Evolutionary conservation across 2,888 invertebrate species (phyloP).

Genomic region (Periphyllus acericola): DNA sequence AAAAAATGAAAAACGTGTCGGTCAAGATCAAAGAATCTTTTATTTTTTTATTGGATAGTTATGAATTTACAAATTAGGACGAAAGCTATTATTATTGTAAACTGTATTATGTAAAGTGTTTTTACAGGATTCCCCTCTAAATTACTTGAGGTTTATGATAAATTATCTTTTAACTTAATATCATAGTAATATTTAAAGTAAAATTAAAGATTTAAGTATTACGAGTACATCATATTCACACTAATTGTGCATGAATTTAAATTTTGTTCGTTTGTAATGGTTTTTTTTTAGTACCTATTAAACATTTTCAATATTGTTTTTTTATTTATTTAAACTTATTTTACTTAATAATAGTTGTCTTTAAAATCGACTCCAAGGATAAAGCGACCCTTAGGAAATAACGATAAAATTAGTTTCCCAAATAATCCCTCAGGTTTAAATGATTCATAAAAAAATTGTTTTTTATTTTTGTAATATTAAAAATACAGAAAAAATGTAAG

Average conservation of each 20-base stretch:
- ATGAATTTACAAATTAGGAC: neutral
- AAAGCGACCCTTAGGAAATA: neutral
- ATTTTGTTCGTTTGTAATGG: neutral
- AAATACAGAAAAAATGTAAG: neutral
- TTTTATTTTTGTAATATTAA: neutral
- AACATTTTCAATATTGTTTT: neutral
- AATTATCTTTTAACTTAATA: neutral
- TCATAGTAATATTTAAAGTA: neutral
- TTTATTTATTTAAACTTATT: neutral
- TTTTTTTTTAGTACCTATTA: too few species aligned
- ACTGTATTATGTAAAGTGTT: neutral
- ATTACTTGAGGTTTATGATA: neutral
- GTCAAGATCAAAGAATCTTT: neutral
- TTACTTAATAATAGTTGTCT: neutral
- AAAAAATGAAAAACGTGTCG: neutral
- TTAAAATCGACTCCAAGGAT: neutral
- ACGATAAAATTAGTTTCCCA: neutral
- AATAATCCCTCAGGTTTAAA: neutral
- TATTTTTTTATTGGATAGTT: neutral
- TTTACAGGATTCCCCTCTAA: neutral
- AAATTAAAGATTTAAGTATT: neutral
- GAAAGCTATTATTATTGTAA: neutral
- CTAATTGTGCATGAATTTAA: neutral
- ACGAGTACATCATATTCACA: too few species aligned
- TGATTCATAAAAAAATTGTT: conserved; percentile 1